These are phyloP conservation scores for Hemicordylus capensis DNA, from an alignment of 2,113 vertebrate species.

Conservation along the genomic window DNA sequence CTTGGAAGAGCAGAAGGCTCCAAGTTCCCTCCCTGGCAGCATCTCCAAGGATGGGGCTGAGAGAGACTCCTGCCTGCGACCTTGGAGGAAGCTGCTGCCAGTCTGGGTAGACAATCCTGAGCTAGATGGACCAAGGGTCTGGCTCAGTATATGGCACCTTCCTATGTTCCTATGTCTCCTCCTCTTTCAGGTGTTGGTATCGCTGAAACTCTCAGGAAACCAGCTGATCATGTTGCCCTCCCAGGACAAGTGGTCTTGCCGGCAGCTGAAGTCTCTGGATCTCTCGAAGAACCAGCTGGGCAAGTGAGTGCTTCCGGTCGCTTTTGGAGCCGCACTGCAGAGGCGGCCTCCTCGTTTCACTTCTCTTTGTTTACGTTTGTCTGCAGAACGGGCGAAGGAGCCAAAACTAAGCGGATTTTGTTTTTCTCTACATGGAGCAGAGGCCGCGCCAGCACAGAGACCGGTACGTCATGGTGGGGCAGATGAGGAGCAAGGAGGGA, in stretches of 20 bases:
- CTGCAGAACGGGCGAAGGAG: constrained; percentile 81
- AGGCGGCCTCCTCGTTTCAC: not conserved
- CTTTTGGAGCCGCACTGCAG: not conserved
- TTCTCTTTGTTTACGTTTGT: not conserved
- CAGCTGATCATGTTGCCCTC: constrained; percentile 82
- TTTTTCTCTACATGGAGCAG: constrained; percentile 89
- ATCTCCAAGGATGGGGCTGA: no score
- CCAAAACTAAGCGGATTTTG: constrained; percentile 83
- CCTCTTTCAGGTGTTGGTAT: constrained; percentile 80
- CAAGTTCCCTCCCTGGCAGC: no score
- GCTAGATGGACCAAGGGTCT: no score
- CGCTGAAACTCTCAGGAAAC: constrained; percentile 88
- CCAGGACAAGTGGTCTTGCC: constrained; percentile 89
- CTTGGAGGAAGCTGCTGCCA: no score
- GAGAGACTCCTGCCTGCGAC: no score
- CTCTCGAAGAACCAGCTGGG: constrained; percentile 94
- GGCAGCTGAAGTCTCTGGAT: constrained; percentile 88
- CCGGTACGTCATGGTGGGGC: constrained; percentile 76
- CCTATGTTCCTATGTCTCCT: no score
- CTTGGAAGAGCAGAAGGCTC: no score
- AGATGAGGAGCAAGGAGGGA: accelerated
- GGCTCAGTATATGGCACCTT: no score
- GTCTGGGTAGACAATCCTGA: no score
- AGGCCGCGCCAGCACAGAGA: constrained; percentile 80
- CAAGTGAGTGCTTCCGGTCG: constrained; percentile 80